Conservation (phyloP, 2,113 vertebrate genomes). For the Podarcis muralis region DNA sequence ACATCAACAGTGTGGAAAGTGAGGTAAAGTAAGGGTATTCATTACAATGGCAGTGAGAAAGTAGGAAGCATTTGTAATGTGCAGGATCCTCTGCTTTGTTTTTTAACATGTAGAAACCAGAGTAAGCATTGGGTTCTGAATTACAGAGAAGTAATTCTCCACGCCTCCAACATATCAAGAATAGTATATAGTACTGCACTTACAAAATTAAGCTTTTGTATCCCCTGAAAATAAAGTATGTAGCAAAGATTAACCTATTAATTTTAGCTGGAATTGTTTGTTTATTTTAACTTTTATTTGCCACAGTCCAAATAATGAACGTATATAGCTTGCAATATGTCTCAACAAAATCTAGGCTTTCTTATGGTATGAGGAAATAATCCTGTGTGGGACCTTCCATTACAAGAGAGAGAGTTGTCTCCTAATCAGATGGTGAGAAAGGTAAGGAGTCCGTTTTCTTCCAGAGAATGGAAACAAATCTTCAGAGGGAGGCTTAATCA, state of each 20-base stretch:
- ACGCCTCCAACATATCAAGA: conserved; percentile 15
- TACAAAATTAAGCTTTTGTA: conserved; percentile 47
- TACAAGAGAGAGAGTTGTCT: conserved; percentile 41
- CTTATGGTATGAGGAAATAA: conserved; percentile 58
- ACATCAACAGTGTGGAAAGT: background rate
- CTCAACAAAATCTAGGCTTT: conserved; percentile 49
- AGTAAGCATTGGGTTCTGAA: background rate
- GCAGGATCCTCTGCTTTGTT: background rate
- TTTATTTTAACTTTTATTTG: conserved; percentile 32
- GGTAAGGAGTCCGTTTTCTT: conserved; percentile 45
- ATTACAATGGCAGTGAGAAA: background rate
- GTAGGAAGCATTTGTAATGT: background rate
- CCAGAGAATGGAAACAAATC: conserved; percentile 61
- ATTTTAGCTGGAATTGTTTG: background rate
- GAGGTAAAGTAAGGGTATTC: background rate
- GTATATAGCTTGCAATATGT: conserved; percentile 28
- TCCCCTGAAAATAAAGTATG: conserved; percentile 34
- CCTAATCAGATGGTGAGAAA: conserved; percentile 57
- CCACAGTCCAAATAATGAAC: conserved; percentile 28
- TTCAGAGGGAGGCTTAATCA: conserved; percentile 63
- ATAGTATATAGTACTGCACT: background rate
- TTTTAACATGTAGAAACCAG: background rate
- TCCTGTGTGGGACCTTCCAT: conserved; percentile 55
- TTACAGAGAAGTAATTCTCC: conserved; percentile 23
- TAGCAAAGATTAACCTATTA: conserved; percentile 19